A percentile compares a stretch with the other conserved stretches of the same genome.
These are phyloP conservation scores for Drosophila yooni DNA, from an alignment of 2,888 invertebrate genomes.

Conservation along the genomic window DNA sequence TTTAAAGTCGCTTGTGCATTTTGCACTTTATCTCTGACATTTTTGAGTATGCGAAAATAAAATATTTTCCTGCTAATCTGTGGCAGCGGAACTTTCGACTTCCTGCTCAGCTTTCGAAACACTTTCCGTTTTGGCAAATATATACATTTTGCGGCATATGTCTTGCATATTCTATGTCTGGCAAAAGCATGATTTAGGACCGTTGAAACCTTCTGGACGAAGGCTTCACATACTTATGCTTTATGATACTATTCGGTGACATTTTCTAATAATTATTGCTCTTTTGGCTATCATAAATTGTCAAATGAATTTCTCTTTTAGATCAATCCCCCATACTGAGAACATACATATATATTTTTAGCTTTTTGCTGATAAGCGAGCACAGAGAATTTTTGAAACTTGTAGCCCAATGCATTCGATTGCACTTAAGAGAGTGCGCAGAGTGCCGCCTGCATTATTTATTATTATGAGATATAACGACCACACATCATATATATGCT, in stretches of 20 bases:
- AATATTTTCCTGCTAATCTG: slow-evolving; percentile 73
- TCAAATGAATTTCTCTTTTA: slow-evolving; percentile 1
- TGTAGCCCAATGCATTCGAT: slow-evolving; percentile 39
- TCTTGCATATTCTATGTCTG: slow-evolving; percentile 49
- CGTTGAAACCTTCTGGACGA: neutral
- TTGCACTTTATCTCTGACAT: slow-evolving; percentile 58
- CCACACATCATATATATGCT: slow-evolving; percentile 68
- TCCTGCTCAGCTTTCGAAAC: slow-evolving; percentile 75
- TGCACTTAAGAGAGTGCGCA: slow-evolving; percentile 61
- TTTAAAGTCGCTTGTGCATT: slow-evolving; percentile 57
- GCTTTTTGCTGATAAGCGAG: slow-evolving; percentile 50
- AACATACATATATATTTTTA: slow-evolving; percentile 49
- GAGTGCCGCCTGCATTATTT: slow-evolving; percentile 72
- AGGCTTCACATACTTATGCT: neutral
- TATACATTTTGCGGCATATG: slow-evolving; percentile 51
- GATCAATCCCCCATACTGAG: slow-evolving; percentile 24
- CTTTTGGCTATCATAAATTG: slow-evolving; percentile 40
- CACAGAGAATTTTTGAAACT: slow-evolving; percentile 36
- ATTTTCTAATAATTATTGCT: slow-evolving; percentile 15
- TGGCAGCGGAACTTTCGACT: slow-evolving; percentile 63
- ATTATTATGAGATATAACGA: slow-evolving; percentile 37
- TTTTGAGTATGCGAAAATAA: slow-evolving; percentile 63
- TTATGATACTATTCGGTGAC: neutral
- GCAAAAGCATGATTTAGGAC: slow-evolving; percentile 12
- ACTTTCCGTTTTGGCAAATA: slow-evolving; percentile 61